These are phyloP conservation scores for Notarius lentiginosus DNA, from an alignment of 2,113 vertebrate genomes.

Conservation along the genomic window DNA sequence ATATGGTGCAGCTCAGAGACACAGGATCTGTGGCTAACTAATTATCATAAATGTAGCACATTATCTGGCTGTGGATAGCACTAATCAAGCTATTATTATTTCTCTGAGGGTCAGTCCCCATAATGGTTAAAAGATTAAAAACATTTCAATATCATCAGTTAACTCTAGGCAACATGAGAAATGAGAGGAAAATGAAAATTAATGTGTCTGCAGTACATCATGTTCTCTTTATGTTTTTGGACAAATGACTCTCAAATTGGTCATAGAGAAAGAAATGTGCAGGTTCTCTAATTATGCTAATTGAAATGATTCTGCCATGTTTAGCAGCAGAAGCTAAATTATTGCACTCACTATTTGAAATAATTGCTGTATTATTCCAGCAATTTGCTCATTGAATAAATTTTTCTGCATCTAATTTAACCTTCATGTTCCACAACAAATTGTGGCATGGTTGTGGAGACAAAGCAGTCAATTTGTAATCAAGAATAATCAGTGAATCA, in stretches of 20 bases:
- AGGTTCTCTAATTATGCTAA: slow-evolving; percentile 38
- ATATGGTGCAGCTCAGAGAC: not conserved
- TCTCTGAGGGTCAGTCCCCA: slow-evolving; percentile 14
- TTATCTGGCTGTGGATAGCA: slow-evolving; percentile 12
- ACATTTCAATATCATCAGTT: slow-evolving; percentile 10
- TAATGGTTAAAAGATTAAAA: slow-evolving; percentile 30
- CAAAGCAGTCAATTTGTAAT: slow-evolving; percentile 17
- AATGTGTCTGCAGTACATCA: not conserved
- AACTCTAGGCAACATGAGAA: not conserved
- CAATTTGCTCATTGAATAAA: slow-evolving; percentile 45
- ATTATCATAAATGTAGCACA: not conserved
- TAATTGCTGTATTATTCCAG: slow-evolving; percentile 48
- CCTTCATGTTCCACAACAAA: slow-evolving; percentile 22
- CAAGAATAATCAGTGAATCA: slow-evolving; percentile 21
- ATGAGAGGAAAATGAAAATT: not conserved
- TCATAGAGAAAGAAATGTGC: not conserved
- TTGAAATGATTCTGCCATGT: slow-evolving; percentile 41
- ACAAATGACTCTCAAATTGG: slow-evolving; percentile 4
- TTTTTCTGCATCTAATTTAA: slow-evolving; percentile 40
- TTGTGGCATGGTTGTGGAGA: not conserved
- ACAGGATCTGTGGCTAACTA: not conserved
- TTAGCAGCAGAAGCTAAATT: slow-evolving; percentile 37
- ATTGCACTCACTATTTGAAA: slow-evolving; percentile 44
- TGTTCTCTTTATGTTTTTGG: not conserved
- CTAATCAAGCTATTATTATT: slow-evolving; percentile 24